A percentile compares a stretch with the other conserved stretches of the same genome.
Conservation (phyloP, 2,113 vertebrate species). For the Scytalopus superciliaris region DNA sequence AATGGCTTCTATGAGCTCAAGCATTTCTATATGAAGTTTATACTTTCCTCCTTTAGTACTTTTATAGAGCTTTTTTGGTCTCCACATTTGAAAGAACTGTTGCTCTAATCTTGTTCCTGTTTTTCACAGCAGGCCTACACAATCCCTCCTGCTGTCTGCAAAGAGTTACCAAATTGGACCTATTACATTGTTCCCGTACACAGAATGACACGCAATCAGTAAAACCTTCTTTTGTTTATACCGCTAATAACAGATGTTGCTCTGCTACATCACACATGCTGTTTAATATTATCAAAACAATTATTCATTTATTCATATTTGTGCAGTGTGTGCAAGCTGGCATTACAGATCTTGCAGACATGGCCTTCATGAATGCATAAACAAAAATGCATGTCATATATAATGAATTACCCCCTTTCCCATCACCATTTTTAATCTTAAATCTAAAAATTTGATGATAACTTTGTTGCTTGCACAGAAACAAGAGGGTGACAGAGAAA, state of each 20-base stretch:
- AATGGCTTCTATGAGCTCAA: background rate
- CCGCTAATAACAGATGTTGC: conserved; percentile 73
- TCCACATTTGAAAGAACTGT: conserved; percentile 18
- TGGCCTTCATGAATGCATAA: conserved; percentile 53
- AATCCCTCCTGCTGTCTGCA: conserved; percentile 8
- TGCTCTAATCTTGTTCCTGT: conserved; percentile 47
- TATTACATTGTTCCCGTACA: conserved; percentile 32
- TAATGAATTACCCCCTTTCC: conserved; percentile 51
- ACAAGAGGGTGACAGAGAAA: background rate
- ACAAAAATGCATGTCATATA: conserved; percentile 29
- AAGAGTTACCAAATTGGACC: conserved; percentile 14
- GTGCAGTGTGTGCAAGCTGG: conserved; percentile 67
- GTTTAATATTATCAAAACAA: conserved; percentile 77
- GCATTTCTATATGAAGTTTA: background rate
- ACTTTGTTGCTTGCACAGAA: background rate
- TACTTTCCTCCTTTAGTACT: background rate
- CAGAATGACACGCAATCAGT: conserved; percentile 37
- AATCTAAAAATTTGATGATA: background rate
- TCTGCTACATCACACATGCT: conserved; percentile 72
- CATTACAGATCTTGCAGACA: conserved; percentile 59
- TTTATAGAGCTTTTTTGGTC: background rate
- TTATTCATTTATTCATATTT: conserved; percentile 76
- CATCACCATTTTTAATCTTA: conserved; percentile 7
- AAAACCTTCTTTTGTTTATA: conserved; percentile 68
- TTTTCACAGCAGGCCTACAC: conserved; percentile 54